These are phyloP conservation scores for Parnassius apollo DNA, from an alignment of 2,888 invertebrate species.

Conservation along the genomic window DNA sequence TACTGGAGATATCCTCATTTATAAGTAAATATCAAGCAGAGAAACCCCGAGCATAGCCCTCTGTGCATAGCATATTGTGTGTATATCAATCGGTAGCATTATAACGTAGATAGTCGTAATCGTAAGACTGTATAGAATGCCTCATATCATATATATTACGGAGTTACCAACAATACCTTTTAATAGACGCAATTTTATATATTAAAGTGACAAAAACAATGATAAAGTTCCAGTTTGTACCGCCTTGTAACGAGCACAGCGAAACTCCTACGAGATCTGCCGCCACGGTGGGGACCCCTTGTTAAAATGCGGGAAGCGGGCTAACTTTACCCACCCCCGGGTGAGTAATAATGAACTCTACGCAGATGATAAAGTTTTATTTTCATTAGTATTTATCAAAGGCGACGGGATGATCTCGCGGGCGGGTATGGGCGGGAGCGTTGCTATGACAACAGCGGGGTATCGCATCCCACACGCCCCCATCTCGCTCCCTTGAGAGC, in stretches of 20 bases:
- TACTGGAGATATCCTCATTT: no score
- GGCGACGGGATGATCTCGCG: slow-evolving; percentile 66
- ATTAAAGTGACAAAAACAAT: slow-evolving; percentile 7
- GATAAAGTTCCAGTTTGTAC: slow-evolving; percentile 8
- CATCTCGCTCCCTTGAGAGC: slow-evolving; percentile 56
- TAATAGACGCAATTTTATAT: slow-evolving; percentile 8
- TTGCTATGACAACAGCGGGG: slow-evolving; percentile 68
- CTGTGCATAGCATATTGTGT: no score
- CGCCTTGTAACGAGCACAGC: slow-evolving; percentile 42
- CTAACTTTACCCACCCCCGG: slow-evolving; percentile 47
- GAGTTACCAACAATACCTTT: slow-evolving; percentile 1
- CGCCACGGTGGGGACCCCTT: slow-evolving; percentile 48
- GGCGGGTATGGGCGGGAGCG: slow-evolving; percentile 68
- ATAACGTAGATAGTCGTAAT: not conserved
- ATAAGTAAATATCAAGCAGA: no score
- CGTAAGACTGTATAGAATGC: not conserved
- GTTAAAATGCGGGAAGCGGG: slow-evolving; percentile 51
- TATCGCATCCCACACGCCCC: slow-evolving; percentile 66
- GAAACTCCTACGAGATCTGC: slow-evolving; percentile 28
- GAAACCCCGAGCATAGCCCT: no score
- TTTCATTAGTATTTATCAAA: slow-evolving; percentile 65
- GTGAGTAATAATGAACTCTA: slow-evolving; percentile 71
- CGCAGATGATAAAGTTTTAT: slow-evolving; percentile 73
- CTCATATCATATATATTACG: not conserved
- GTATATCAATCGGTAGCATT: no score